These are phyloP conservation scores for Monomorium pharaonis DNA, from an alignment of 1,140 invertebrate genomes.

Conservation along the genomic window DNA sequence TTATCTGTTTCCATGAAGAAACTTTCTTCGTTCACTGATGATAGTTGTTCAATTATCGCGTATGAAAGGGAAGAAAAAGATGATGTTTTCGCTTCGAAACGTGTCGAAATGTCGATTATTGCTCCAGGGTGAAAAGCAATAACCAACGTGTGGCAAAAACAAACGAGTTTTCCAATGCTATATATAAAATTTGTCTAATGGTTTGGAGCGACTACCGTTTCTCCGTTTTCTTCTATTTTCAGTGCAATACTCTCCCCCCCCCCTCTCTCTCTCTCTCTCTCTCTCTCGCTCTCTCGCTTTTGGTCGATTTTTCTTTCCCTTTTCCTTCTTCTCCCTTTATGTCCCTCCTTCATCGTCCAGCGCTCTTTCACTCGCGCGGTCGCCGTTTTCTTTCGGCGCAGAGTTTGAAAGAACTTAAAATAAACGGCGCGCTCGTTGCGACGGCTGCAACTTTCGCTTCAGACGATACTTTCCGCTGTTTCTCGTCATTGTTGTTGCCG, in stretches of 20 bases:
- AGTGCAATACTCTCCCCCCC: constrained; percentile 54
- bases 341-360: constrained; percentile 24
- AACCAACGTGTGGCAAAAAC: constrained; percentile 60
- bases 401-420: constrained; percentile 82
- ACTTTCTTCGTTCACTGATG: background rate
- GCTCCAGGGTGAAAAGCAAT: constrained; percentile 40
- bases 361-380: constrained; percentile 19
- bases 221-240: constrained; percentile 68
- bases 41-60: constrained; percentile 12
- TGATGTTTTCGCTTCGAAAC: constrained; percentile 20
- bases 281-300: background rate
- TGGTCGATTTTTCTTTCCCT: constrained; percentile 23
- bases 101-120: constrained; percentile 56
- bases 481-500: constrained; percentile 63
- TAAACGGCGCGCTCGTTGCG: constrained; percentile 75
- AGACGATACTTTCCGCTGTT: constrained; percentile 67
- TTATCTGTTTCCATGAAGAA: constrained; percentile 7
- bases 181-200: constrained; percentile 84
- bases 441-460: constrained; percentile 51
- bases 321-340: constrained; percentile 45
- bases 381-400: constrained; percentile 56
- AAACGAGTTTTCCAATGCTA: constrained; percentile 73
- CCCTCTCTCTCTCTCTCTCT: background rate
- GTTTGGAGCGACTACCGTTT: constrained; percentile 67
- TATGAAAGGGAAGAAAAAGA: background rate